phyloP scores from a whole-genome alignment of 2,113 vertebrate species.

The Seriola dumerili region DNA sequence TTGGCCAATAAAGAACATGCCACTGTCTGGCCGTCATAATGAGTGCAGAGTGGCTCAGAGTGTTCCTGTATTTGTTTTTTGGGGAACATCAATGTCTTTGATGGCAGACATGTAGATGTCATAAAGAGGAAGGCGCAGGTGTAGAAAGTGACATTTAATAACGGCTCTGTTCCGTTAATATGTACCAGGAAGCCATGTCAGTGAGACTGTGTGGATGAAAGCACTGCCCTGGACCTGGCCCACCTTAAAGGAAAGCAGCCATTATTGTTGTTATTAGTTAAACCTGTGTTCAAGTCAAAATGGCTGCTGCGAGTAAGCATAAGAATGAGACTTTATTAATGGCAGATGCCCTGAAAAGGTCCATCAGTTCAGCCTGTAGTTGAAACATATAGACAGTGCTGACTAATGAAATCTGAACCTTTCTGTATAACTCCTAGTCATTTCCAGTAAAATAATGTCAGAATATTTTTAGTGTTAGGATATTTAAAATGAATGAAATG shows the following conservation, averaged over 20 bases:
- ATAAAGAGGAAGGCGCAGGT: constrained; percentile 13
- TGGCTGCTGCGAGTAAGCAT: neutral
- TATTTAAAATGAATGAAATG: neutral
- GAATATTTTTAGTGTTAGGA: neutral
- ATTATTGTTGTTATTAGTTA: neutral
- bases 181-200: neutral
- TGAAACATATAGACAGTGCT: neutral
- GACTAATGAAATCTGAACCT: neutral
- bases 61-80: constrained; percentile 9
- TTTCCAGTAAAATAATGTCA: neutral
- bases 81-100: neutral
- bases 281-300: too few species aligned
- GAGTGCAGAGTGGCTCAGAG: neutral
- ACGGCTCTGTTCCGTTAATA: neutral
- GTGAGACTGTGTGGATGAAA: neutral
- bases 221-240: neutral
- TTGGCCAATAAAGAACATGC: neutral
- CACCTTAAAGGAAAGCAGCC: neutral
- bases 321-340: neutral
- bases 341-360: constrained; percentile 11
- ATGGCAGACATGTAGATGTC: neutral
- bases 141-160: neutral
- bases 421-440: neutral
- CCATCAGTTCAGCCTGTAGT: neutral
- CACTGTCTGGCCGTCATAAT: neutral